phyloP scores from a whole-genome alignment of 1,140 invertebrate species.

The Microplitis demolitor region DNA sequence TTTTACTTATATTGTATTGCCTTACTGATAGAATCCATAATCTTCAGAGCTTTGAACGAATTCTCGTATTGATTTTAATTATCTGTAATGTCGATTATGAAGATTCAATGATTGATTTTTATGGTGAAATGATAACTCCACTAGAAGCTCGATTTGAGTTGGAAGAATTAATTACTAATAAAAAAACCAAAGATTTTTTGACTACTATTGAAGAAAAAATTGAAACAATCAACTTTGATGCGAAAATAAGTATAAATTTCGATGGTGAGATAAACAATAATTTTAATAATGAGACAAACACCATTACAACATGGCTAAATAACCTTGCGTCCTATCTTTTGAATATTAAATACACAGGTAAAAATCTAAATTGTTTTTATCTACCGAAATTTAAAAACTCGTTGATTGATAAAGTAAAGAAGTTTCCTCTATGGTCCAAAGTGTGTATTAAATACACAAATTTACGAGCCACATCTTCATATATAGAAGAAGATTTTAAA shows the following conservation, averaged over 20 bases:
- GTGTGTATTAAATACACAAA: not conserved
- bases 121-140: too few species aligned
- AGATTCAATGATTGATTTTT: too few species aligned
- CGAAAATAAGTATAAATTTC: not conserved
- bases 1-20: not conserved
- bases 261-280: not conserved
- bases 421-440: not conserved
- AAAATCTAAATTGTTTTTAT: not conserved
- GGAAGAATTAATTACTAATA: too few species aligned
- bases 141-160: too few species aligned
- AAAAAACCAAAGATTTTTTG: too few species aligned
- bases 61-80: too few species aligned
- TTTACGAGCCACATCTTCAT: not conserved
- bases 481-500: not conserved
- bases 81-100: too few species aligned
- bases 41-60: too few species aligned
- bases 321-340: not conserved
- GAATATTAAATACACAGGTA: not conserved
- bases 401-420: not conserved
- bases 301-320: not conserved
- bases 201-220: too few species aligned
- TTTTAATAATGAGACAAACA: not conserved
- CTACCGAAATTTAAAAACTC: not conserved
- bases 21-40: too few species aligned
- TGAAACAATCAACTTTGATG: not conserved